Percentiles rank a stretch among this genome's conserved stretches.
These are phyloP conservation scores for Poecilus cupreus DNA, from an alignment of 2,888 invertebrate genomes.

Conservation along the genomic window DNA sequence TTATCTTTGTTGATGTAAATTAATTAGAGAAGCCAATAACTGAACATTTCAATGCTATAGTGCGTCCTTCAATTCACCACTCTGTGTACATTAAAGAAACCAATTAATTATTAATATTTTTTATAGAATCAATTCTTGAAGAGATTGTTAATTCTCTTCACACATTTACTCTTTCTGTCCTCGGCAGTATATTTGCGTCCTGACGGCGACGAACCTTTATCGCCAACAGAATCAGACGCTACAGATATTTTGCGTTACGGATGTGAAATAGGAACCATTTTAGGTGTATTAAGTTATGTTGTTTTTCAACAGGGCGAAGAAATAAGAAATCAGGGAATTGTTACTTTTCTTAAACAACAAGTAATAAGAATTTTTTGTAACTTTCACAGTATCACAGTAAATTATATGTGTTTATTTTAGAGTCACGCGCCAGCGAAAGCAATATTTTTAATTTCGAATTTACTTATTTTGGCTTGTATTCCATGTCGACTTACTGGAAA, in stretches of 20 bases:
- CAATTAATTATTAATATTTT: constrained; percentile 36
- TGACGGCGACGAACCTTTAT: constrained; percentile 75
- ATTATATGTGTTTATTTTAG: constrained; percentile 74
- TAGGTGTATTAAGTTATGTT: constrained; percentile 91
- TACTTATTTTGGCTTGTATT: constrained; percentile 91
- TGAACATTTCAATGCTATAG: too few relatives aligned
- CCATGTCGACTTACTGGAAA: constrained; percentile 87
- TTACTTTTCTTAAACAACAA: constrained; percentile 93
- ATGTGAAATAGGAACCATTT: constrained; percentile 89
- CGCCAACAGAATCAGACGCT: constrained; percentile 70
- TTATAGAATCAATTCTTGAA: constrained; percentile 93
- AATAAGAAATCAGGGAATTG: constrained; percentile 93
- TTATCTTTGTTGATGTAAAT: too few relatives aligned
- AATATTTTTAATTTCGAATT: constrained; percentile 93
- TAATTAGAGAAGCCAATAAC: too few relatives aligned
- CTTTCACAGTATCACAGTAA: constrained; percentile 29
- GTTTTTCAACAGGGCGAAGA: constrained; percentile 95
- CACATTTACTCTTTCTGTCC: constrained; percentile 92
- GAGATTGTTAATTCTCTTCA: constrained; percentile 88
- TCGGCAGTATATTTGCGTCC: constrained; percentile 95
- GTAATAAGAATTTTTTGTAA: constrained; percentile 72
- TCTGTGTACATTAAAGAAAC: too few relatives aligned
- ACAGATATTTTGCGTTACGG: constrained; percentile 78
- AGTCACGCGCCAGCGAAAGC: constrained; percentile 95
- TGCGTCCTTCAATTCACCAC: too few relatives aligned